Evolutionary conservation across 1,140 invertebrate genomes (phyloP).

Genomic region (Bombus balteatus): DNA sequence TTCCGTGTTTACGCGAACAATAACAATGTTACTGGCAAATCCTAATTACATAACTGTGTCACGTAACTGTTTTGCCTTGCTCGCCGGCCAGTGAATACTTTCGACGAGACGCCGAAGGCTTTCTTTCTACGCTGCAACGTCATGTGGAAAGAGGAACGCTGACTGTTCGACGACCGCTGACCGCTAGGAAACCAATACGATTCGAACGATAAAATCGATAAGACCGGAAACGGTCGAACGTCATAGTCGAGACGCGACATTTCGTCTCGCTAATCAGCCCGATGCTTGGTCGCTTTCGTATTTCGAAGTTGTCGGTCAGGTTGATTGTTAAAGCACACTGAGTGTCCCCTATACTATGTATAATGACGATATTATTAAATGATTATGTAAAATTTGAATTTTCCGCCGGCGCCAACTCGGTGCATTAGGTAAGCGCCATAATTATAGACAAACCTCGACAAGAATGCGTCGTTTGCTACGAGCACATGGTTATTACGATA

Average conservation of each 20-base stretch:
- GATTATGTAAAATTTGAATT: slow-evolving; percentile 49
- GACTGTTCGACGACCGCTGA: background rate
- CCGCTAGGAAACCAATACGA: background rate
- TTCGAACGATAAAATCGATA: background rate
- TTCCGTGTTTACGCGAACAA: slow-evolving; percentile 46
- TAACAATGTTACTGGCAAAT: slow-evolving; percentile 53
- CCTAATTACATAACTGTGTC: slow-evolving; percentile 67
- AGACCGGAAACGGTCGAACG: background rate
- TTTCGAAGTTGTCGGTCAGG: too few relatives aligned
- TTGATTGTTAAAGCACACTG: background rate
- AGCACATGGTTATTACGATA: slow-evolving; percentile 22
- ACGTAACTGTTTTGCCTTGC: slow-evolving; percentile 59
- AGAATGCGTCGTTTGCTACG: slow-evolving; percentile 9
- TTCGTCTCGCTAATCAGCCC: slow-evolving; percentile 22
- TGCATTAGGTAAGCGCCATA: slow-evolving; percentile 15
- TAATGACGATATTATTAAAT: slow-evolving; percentile 10
- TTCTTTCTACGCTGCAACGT: slow-evolving; percentile 47
- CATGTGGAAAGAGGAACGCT: slow-evolving; percentile 24
- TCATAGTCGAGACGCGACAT: background rate
- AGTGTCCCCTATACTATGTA: too few relatives aligned
- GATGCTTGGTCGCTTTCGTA: background rate
- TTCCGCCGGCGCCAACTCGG: slow-evolving; percentile 22
- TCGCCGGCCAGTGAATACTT: slow-evolving; percentile 23
- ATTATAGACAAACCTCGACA: slow-evolving; percentile 15
- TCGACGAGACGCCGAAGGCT: slow-evolving; percentile 49